Conservation (phyloP, 2,797 vertebrate genomes). For the Lagorchestes hirsutus region DNA sequence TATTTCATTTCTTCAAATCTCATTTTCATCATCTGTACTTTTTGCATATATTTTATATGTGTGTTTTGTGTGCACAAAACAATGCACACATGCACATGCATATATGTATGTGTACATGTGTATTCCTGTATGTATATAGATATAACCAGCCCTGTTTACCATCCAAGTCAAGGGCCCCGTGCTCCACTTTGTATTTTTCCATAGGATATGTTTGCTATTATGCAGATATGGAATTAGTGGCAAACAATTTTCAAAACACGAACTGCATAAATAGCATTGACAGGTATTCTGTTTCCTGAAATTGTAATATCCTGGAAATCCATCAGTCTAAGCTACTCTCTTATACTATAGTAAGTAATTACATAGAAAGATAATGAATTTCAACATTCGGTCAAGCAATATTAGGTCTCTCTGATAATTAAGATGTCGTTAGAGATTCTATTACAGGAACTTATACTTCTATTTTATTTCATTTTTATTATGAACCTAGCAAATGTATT, state of each 20-base stretch:
- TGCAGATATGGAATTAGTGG: background rate
- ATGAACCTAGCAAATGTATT: background rate
- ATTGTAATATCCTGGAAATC: background rate
- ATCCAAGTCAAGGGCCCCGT: background rate
- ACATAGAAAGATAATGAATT: background rate
- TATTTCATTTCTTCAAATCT: background rate
- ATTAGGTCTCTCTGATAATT: background rate
- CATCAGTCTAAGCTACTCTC: background rate
- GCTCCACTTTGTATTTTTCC: background rate
- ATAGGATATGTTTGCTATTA: background rate
- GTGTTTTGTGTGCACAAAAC: background rate
- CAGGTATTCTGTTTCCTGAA: background rate
- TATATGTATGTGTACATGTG: background rate
- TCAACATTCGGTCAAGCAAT: background rate
- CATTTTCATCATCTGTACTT: background rate
- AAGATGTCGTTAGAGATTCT: background rate
- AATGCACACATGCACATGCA: background rate
- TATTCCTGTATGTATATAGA: background rate
- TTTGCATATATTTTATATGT: background rate
- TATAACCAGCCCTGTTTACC: background rate
- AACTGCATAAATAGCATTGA: background rate
- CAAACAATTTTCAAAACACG: background rate
- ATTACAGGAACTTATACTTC: background rate
- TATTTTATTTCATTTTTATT: background rate
- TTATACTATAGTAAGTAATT: background rate